Percentiles rank a stretch among this genome's conserved stretches.
phyloP scores from a whole-genome alignment of 2,113 vertebrate species.

The Dermatemys mawii region DNA sequence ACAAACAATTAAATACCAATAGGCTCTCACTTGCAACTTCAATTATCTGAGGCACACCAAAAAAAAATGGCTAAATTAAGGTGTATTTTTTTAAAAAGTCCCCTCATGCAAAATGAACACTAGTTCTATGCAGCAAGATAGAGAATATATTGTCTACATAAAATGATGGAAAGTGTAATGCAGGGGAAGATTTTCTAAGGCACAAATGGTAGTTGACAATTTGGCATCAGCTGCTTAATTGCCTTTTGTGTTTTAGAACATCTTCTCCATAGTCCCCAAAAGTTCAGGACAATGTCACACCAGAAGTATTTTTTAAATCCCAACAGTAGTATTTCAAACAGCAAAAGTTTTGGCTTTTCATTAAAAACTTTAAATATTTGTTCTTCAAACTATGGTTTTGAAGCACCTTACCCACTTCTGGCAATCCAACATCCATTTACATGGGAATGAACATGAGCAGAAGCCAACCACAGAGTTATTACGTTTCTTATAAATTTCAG shows the following conservation, averaged over 20 bases:
- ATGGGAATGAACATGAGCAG: background rate
- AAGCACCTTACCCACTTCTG: background rate
- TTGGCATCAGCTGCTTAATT: background rate
- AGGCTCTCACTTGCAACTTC: background rate
- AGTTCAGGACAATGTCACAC: background rate
- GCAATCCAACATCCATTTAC: background rate
- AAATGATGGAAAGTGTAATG: background rate
- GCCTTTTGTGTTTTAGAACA: background rate
- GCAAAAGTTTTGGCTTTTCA: background rate
- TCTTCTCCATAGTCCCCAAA: background rate
- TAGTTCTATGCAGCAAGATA: background rate
- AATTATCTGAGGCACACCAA: background rate
- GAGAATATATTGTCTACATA: background rate
- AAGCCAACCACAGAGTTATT: background rate
- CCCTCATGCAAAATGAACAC: background rate
- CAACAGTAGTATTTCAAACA: background rate
- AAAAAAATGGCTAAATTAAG: background rate
- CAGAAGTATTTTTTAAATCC: background rate
- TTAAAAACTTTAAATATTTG: background rate
- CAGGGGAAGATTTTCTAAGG: background rate
- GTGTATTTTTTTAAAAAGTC: background rate
- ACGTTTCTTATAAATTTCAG: background rate
- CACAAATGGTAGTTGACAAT: background rate
- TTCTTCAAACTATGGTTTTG: background rate
- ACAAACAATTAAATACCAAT: background rate